These are phyloP conservation scores for Irena cyanogastra DNA, from an alignment of 2,113 vertebrate genomes.

Conservation along the genomic window DNA sequence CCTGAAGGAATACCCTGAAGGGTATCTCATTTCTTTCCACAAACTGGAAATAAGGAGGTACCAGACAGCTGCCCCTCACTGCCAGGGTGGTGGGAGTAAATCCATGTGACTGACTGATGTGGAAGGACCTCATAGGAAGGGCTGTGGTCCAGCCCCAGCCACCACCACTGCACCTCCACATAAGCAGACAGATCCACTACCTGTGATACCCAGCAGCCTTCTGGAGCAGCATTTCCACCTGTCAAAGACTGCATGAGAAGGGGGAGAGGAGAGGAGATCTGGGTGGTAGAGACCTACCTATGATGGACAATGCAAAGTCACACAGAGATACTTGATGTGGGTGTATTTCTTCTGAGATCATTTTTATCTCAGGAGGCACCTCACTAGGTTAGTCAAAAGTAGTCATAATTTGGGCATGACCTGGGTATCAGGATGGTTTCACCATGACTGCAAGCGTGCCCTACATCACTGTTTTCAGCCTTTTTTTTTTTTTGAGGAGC, in stretches of 20 bases:
- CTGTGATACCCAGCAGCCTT: fast-evolving
- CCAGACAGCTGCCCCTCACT: neutral
- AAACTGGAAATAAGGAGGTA: neutral
- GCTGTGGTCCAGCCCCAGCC: neutral
- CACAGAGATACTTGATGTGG: neutral
- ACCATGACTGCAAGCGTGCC: neutral
- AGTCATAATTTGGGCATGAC: neutral
- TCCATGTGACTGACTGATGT: fast-evolving
- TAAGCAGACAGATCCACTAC: neutral
- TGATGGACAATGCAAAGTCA: neutral
- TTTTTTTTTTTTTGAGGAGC: neutral
- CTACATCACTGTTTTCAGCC: neutral
- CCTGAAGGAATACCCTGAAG: neutral
- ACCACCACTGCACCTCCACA: neutral
- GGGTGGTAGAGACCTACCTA: neutral
- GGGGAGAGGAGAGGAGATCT: fast-evolving
- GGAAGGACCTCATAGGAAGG: neutral
- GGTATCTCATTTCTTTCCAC: neutral
- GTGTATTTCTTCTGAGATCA: neutral
- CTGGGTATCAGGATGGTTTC: neutral
- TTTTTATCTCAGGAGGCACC: neutral
- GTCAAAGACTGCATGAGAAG: neutral
- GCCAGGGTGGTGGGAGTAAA: neutral
- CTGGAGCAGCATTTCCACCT: neutral
- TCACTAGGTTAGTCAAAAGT: neutral